Percentiles rank a stretch among this genome's conserved stretches.
phyloP scores from a whole-genome alignment of 2,888 invertebrate species.

The Papilio demoleus region DNA sequence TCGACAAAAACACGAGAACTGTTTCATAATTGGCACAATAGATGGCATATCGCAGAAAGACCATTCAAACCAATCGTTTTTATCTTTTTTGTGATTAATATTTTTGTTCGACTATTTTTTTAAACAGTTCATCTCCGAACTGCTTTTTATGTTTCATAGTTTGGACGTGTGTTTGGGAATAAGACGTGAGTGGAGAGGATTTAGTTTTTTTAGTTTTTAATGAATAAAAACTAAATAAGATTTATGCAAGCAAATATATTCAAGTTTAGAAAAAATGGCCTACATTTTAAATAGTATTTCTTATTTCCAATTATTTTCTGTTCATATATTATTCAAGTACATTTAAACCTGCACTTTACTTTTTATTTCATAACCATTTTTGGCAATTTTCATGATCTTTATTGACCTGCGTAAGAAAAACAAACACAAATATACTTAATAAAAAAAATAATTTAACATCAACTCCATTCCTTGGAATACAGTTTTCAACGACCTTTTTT shows the following conservation, averaged over 20 bases:
- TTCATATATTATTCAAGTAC: not conserved
- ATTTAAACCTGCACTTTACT: not conserved
- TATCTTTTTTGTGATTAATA: slow-evolving; percentile 76
- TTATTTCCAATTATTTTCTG: not conserved
- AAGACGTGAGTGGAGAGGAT: slow-evolving; percentile 54
- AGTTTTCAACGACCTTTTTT: slow-evolving; percentile 59
- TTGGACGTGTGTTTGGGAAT: slow-evolving; percentile 55
- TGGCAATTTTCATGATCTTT: not conserved
- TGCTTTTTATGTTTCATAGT: slow-evolving; percentile 68
- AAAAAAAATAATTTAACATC: slow-evolving; percentile 37
- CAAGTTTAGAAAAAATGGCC: not conserved
- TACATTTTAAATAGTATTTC: not conserved
- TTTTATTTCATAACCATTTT: not conserved
- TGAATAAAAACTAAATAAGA: no score
- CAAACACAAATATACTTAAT: not conserved
- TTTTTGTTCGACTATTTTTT: slow-evolving; percentile 71
- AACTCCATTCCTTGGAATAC: slow-evolving; percentile 50
- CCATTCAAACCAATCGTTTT: slow-evolving; percentile 64
- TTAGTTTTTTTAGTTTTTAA: not conserved
- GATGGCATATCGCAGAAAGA: slow-evolving; percentile 72
- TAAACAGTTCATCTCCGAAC: slow-evolving; percentile 57
- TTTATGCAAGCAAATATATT: not conserved
- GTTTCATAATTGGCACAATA: slow-evolving; percentile 81
- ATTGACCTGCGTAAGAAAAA: not conserved
- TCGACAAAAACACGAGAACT: slow-evolving; percentile 59